phyloP scores from a whole-genome alignment of 2,888 invertebrate species.

The Heteropelma amictum region DNA sequence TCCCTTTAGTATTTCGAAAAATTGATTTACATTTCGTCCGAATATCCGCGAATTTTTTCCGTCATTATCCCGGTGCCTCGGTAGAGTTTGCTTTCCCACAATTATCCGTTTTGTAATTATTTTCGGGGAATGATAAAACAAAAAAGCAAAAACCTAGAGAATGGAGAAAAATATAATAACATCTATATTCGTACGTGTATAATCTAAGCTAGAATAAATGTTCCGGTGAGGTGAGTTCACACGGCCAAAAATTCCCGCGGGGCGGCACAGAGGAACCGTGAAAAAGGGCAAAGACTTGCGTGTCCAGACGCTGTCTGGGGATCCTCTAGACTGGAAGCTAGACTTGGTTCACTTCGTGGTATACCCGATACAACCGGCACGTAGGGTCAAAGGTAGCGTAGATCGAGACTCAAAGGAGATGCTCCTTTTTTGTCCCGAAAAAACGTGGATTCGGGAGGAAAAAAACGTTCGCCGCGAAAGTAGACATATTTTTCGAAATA shows the following conservation, averaged over 20 bases:
- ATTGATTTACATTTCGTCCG: background rate
- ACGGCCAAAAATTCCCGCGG: constrained; percentile 44
- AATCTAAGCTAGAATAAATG: constrained; percentile 24
- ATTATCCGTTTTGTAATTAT: constrained; percentile 39
- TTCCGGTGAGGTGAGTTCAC: constrained; percentile 46
- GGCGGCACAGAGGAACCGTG: constrained; percentile 44
- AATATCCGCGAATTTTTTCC: background rate
- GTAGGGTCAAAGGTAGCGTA: constrained; percentile 58
- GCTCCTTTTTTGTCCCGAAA: background rate
- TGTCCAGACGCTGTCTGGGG: constrained; percentile 56
- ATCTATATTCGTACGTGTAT: background rate
- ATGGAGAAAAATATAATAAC: background rate
- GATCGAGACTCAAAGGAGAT: constrained; percentile 53
- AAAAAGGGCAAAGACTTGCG: constrained; percentile 47
- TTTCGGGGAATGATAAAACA: too few relatives aligned
- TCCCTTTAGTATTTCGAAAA: too few relatives aligned
- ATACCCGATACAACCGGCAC: background rate
- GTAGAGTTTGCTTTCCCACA: constrained; percentile 39
- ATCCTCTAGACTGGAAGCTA: constrained; percentile 53
- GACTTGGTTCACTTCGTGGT: constrained; percentile 33
- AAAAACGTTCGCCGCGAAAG: background rate
- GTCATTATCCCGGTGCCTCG: background rate
- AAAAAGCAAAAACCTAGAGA: too few relatives aligned
- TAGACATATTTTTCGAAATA: too few relatives aligned
- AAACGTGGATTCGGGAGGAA: background rate